Conservation (phyloP, 2,797 vertebrate genomes). For the Enteromius mattozi region DNA sequence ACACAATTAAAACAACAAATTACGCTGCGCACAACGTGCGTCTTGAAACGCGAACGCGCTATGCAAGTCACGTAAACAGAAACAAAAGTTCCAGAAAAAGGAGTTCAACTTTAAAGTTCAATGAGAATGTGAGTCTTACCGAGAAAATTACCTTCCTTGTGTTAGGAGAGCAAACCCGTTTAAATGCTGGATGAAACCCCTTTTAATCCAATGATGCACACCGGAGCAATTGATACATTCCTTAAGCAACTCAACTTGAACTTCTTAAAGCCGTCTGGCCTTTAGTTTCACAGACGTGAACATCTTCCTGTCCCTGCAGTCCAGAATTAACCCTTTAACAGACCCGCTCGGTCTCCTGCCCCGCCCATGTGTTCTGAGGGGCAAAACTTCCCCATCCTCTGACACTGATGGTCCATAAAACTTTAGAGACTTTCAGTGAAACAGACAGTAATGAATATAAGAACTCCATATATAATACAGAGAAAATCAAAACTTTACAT, state of each 20-base stretch:
- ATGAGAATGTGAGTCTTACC: constrained; percentile 11
- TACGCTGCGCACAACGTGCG: neutral
- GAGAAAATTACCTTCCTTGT: neutral
- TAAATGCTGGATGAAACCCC: neutral
- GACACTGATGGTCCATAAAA: neutral
- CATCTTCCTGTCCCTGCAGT: constrained; percentile 52
- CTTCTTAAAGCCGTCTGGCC: neutral
- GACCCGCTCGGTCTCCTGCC: neutral
- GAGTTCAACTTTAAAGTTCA: neutral
- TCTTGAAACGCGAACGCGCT: neutral
- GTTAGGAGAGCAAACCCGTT: neutral
- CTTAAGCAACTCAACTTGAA: neutral
- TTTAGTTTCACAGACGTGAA: neutral
- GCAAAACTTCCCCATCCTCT: neutral
- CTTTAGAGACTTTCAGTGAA: neutral
- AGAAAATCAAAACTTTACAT: neutral
- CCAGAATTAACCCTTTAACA: constrained; percentile 48
- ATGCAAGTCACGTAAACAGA: neutral
- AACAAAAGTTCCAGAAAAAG: neutral
- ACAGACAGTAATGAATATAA: neutral
- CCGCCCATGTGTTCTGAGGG: constrained; percentile 27
- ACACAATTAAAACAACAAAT: neutral
- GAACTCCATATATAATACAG: neutral
- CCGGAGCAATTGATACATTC: neutral
- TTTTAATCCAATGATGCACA: constrained; percentile 11